Conservation (phyloP, 1,140 invertebrate genomes). For the Zaprionus camerounensis region DNA sequence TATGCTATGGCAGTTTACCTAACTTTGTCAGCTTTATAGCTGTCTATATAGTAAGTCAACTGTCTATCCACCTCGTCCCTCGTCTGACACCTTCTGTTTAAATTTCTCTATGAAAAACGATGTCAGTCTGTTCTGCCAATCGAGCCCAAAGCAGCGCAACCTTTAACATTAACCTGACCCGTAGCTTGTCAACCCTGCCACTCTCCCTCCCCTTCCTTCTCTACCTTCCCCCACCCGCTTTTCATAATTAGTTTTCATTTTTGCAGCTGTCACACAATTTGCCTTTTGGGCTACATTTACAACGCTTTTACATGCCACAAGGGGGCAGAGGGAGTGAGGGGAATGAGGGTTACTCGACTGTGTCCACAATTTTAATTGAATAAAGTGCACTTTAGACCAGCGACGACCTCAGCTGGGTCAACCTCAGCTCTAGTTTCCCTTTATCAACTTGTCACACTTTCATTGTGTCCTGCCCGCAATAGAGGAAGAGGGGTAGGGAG, state of each 20-base stretch:
- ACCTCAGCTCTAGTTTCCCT: slow-evolving; percentile 12
- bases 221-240: slow-evolving; percentile 9
- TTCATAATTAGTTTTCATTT: slow-evolving; percentile 69
- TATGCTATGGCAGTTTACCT: not conserved
- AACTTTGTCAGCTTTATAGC: no score
- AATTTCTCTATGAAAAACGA: slow-evolving; percentile 33
- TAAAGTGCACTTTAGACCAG: slow-evolving; percentile 73
- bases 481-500: slow-evolving; percentile 9
- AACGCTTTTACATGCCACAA: slow-evolving; percentile 58
- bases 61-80: no score
- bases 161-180: slow-evolving; percentile 56
- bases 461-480: slow-evolving; percentile 54
- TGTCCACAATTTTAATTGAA: slow-evolving; percentile 73
- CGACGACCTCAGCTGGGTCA: not conserved
- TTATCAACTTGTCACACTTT: slow-evolving; percentile 76
- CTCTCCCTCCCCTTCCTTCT: not conserved
- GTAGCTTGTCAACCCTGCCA: slow-evolving; percentile 15
- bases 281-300: slow-evolving; percentile 71
- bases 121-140: slow-evolving; percentile 51
- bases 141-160: slow-evolving; percentile 28
- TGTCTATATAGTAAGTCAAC: no score
- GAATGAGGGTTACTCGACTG: not conserved
- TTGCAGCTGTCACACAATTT: slow-evolving; percentile 69
- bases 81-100: not conserved
- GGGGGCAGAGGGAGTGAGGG: not conserved